phyloP scores from a whole-genome alignment of 2,797 vertebrate species.

The Spheniscus humboldti region DNA sequence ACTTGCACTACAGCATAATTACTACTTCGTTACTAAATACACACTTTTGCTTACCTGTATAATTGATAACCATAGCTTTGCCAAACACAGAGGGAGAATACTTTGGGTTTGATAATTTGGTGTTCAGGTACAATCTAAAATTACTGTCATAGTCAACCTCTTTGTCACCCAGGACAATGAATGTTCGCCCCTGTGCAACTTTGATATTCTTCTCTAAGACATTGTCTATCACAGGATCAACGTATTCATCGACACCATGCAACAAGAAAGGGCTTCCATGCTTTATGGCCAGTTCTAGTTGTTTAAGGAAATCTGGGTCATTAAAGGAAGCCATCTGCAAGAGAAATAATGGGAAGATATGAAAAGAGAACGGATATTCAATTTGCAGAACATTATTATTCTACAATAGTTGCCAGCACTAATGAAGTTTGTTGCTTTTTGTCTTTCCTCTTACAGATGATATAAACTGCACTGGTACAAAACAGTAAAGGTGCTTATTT shows the following conservation, averaged over 20 bases:
- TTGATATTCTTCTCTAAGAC: slow-evolving; percentile 92
- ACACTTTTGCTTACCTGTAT: slow-evolving; percentile 82
- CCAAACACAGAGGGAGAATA: slow-evolving; percentile 93
- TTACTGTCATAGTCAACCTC: slow-evolving; percentile 93
- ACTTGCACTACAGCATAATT: not conserved
- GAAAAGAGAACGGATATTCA: not conserved
- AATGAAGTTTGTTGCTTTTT: not conserved
- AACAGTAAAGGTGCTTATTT: not conserved
- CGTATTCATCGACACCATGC: slow-evolving; percentile 93
- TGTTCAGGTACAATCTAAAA: slow-evolving; percentile 93
- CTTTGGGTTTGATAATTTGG: slow-evolving; percentile 91
- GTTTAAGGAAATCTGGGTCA: slow-evolving; percentile 94
- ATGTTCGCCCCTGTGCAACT: slow-evolving; percentile 82
- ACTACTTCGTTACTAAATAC: not conserved
- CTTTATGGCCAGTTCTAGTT: slow-evolving; percentile 93
- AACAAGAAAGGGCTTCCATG: slow-evolving; percentile 93
- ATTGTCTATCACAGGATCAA: slow-evolving; percentile 94
- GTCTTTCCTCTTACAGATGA: not conserved
- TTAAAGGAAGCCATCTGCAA: slow-evolving; percentile 91
- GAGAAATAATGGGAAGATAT: not conserved
- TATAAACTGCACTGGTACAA: not conserved
- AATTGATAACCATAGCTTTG: slow-evolving; percentile 97
- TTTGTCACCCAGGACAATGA: slow-evolving; percentile 92
- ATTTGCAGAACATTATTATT: not conserved
- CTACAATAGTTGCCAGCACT: not conserved